Conservation (phyloP, 2,797 vertebrate species). For the Anabacerthia variegaticeps region DNA sequence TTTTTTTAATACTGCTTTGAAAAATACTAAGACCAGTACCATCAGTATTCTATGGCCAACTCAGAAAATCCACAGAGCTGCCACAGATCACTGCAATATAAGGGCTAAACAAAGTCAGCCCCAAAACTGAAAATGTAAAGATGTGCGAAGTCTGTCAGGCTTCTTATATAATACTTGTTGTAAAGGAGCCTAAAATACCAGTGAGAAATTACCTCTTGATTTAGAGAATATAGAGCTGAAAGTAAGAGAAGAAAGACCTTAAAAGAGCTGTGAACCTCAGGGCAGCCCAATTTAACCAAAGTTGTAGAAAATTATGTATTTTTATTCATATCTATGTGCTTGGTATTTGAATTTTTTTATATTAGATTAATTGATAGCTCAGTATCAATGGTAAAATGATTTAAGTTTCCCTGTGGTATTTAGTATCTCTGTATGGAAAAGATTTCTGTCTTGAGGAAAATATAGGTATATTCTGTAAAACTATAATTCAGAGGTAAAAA, state of each 20-base stretch:
- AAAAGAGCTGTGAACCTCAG: neutral
- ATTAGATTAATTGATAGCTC: neutral
- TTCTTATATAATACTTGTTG: neutral
- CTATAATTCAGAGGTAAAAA: neutral
- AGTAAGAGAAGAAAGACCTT: neutral
- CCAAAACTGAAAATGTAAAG: neutral
- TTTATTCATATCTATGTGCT: neutral
- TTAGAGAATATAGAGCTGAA: neutral
- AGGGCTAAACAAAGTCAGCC: constrained; percentile 11
- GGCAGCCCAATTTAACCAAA: neutral
- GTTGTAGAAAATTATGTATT: neutral
- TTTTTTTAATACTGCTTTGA: neutral
- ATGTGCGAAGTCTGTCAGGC: neutral
- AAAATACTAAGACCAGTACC: neutral
- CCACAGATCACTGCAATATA: neutral
- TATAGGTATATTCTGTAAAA: neutral
- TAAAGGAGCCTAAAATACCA: neutral
- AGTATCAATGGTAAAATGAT: neutral
- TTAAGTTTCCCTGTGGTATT: neutral
- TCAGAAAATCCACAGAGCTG: neutral
- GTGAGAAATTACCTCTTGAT: neutral
- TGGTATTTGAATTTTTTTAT: neutral
- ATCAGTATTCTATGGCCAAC: neutral
- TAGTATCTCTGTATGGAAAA: neutral
- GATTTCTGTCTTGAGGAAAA: neutral